Conservation (phyloP, 2,888 invertebrate genomes). For the Baccha elongata region DNA sequence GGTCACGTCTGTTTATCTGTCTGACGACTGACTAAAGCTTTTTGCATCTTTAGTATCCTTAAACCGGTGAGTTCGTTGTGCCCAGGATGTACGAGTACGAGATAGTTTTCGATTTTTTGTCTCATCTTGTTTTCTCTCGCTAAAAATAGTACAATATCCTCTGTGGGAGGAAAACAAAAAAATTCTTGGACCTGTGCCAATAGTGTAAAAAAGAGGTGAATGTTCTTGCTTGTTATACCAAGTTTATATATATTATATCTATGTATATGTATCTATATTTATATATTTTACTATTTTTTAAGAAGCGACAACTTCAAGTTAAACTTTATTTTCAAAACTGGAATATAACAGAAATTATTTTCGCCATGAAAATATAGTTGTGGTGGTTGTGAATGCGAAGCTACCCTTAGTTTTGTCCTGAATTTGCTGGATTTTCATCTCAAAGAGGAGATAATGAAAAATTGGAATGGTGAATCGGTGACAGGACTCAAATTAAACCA, state of each 20-base stretch:
- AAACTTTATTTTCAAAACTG: conserved; percentile 46
- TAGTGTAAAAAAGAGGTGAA: conserved; percentile 61
- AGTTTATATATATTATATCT: too few relatives aligned
- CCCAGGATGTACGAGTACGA: conserved; percentile 29
- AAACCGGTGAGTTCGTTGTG: conserved; percentile 57
- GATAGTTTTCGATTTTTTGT: conserved; percentile 42
- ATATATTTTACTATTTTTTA: background rate
- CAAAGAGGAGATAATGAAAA: background rate
- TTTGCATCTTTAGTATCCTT: background rate
- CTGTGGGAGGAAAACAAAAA: conserved; percentile 6
- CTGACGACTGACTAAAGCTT: conserved; percentile 57
- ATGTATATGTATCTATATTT: background rate
- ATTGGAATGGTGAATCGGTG: conserved; percentile 33
- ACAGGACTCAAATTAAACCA: conserved; percentile 52
- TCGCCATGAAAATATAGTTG: background rate
- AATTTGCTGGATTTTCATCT: conserved; percentile 46
- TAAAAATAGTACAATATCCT: background rate
- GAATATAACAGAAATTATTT: conserved; percentile 18
- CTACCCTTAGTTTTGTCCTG: conserved; percentile 37
- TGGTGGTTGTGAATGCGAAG: background rate
- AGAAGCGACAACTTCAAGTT: conserved; percentile 23
- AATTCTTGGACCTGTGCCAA: conserved; percentile 62
- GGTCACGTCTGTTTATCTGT: conserved; percentile 73
- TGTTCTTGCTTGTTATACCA: conserved; percentile 34
- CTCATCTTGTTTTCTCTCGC: background rate